These are phyloP conservation scores for Okamejei kenojei DNA, from an alignment of 2,797 vertebrate genomes.

Conservation along the genomic window DNA sequence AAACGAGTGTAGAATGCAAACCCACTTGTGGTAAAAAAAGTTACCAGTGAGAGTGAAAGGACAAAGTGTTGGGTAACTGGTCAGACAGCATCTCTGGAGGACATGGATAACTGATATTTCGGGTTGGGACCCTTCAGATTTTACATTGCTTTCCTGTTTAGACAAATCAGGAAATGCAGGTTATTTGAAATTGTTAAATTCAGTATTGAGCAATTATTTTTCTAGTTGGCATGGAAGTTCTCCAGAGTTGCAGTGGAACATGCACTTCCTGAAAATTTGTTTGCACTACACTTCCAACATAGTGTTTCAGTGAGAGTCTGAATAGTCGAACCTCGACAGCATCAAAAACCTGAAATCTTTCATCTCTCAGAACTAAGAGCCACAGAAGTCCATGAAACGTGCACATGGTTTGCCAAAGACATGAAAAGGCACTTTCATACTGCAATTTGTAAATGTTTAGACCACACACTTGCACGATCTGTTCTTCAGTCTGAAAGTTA, in stretches of 20 bases:
- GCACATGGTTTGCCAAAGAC: background rate
- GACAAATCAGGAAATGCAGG: too few relatives aligned
- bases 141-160: too few relatives aligned
- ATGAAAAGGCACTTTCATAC: background rate
- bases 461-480: background rate
- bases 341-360: background rate
- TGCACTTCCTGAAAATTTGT: background rate
- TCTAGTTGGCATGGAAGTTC: background rate
- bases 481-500: background rate
- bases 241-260: background rate
- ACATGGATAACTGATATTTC: too few relatives aligned
- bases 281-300: background rate
- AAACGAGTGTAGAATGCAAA: too few relatives aligned
- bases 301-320: background rate
- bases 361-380: background rate
- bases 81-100: too few relatives aligned
- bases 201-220: background rate
- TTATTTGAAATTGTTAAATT: too few relatives aligned
- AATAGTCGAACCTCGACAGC: background rate
- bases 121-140: too few relatives aligned
- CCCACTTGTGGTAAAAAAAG: too few relatives aligned
- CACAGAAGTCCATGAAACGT: background rate
- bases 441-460: background rate
- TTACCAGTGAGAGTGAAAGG: too few relatives aligned
- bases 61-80: too few relatives aligned